Conservation (phyloP, 2,113 vertebrate species). For the Bubo scandiacus region DNA sequence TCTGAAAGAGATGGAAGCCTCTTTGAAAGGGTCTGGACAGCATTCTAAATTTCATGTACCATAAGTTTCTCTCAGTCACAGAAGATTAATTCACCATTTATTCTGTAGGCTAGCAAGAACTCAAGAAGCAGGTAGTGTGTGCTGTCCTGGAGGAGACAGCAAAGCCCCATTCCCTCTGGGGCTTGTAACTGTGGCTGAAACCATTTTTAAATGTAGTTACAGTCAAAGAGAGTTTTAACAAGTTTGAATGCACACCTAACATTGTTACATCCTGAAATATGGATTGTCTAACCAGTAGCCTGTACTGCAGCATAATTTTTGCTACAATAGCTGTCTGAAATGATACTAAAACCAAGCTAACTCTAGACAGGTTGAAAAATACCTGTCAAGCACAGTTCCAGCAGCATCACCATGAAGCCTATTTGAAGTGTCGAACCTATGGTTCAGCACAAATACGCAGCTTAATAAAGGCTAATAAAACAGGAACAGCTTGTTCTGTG, state of each 20-base stretch:
- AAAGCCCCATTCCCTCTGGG: constrained; percentile 17
- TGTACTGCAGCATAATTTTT: constrained; percentile 19
- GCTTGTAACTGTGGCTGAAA: not conserved
- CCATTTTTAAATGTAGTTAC: constrained; percentile 43
- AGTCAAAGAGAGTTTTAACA: constrained; percentile 41
- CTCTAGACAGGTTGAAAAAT: constrained; percentile 22
- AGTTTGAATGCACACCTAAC: constrained; percentile 43
- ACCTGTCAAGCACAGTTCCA: not conserved
- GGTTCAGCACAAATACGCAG: not conserved
- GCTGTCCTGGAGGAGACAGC: constrained; percentile 5
- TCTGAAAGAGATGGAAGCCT: constrained; percentile 65
- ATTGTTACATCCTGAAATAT: constrained; percentile 30
- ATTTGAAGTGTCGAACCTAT: not conserved
- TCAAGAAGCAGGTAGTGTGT: not conserved
- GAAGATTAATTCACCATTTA: constrained; percentile 63
- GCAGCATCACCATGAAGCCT: not conserved
- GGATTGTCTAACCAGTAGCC: not conserved
- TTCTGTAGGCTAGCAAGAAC: constrained; percentile 30
- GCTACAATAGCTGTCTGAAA: constrained; percentile 35
- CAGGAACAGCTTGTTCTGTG: not conserved
- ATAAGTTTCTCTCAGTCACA: constrained; percentile 60
- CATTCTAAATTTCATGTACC: constrained; percentile 65
- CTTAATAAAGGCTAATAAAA: constrained; percentile 39
- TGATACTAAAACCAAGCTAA: not conserved
- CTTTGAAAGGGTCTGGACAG: constrained; percentile 60